Base-by-base conservation (phyloP, 2,113 vertebrate genomes). In the Aramus guarauna region DNA sequence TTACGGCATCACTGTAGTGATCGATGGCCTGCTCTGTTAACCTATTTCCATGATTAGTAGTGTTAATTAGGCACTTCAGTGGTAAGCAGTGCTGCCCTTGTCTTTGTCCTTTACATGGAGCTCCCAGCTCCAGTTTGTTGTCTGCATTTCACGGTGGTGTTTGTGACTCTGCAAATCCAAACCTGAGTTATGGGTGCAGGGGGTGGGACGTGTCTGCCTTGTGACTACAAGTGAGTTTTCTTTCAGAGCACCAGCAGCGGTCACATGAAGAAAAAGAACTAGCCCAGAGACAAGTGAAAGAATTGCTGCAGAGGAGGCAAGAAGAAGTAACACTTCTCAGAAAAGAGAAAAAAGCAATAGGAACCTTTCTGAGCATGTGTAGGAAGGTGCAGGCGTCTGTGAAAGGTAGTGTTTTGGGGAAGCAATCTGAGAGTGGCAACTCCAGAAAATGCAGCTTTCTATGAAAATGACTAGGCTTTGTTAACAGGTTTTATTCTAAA, bases 321-420 rank as follows among this genome's bases (percentile, higher is more conserved):
- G 9, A 92, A 0, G 99, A 99, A 88, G 62, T 99, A 12, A 3
- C 14, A 0, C 83, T 79, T 41, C 89, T 99, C 12, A 97, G 93
- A 85, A 19, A 21, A 7, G 98, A 99, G 94, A 96, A 94, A 11
- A 91, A 96, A 48, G 92, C 96, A 9, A 91, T 99, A 6, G 98
- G 98, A 58, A 95, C 97, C 47, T 92, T 99, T 24, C 88, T 99
- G 86, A 97, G 58, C 72, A 98, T 99, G 98, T 98, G 98, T 36
- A 97, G 67, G 86, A 98, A 93, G 63, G 98, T 99, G 68, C 91
- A 98, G 62, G 95, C 96, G 12, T 87, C 91, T 39, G 75, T 99
- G 26, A 97, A 81, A 97, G 99, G 99, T 99, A 97, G 5, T 8
- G 15, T 24, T 62, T 39, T 56, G 10, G 15, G 41, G 48, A 11